Percentiles rank a stretch among this genome's conserved stretches.
phyloP scores from a whole-genome alignment of 2,113 vertebrate genomes.

The Promerops cafer region DNA sequence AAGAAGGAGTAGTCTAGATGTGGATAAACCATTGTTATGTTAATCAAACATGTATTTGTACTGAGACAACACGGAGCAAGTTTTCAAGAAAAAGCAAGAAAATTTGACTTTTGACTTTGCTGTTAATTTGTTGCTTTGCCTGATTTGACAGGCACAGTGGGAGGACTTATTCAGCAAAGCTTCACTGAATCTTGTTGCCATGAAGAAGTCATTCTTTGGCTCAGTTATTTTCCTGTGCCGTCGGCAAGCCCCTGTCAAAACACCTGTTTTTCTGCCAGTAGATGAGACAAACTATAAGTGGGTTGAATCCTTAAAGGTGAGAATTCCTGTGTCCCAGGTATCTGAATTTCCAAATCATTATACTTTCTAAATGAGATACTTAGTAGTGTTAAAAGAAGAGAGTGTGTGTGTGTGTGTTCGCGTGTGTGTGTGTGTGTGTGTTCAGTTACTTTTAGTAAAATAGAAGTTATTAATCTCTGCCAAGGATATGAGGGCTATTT shows the following conservation, averaged over 20 bases:
- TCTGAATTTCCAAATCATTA: not conserved
- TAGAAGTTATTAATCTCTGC: not conserved
- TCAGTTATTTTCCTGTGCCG: conserved; percentile 86
- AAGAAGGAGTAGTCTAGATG: not conserved
- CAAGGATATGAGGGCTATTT: not conserved
- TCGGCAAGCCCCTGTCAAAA: conserved; percentile 28
- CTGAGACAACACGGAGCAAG: not conserved
- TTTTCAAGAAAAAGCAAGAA: not conserved
- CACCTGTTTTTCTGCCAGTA: conserved; percentile 75
- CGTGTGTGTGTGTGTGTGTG: too few species aligned
- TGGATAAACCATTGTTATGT: not conserved
- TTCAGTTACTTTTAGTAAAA: not conserved
- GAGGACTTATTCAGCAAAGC: conserved; percentile 72
- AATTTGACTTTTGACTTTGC: not conserved
- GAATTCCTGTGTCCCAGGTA: not conserved
- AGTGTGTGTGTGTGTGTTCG: not conserved
- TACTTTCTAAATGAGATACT: not conserved
- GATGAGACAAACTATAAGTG: conserved; percentile 82
- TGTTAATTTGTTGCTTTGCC: not conserved
- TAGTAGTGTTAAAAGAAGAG: not conserved
- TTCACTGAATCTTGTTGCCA: conserved; percentile 73
- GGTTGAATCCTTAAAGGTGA: conserved; percentile 91
- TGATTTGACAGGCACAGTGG: conserved; percentile 82
- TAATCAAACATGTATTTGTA: not conserved
- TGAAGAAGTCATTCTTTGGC: conserved; percentile 87